Conservation (phyloP, 2,797 vertebrate species). For the Chaetodon trifasciatus region DNA sequence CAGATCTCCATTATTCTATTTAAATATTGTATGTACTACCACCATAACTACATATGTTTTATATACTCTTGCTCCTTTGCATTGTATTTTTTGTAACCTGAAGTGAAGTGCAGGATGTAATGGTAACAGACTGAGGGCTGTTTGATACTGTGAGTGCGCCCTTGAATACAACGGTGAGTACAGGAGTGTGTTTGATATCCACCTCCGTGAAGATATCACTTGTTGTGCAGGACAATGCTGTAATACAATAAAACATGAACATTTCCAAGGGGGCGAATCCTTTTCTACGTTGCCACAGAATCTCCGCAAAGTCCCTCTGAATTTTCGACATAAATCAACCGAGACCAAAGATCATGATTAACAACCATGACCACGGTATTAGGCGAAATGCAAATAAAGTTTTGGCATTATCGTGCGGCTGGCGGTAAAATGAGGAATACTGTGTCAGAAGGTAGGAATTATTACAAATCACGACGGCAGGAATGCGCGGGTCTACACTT, state of each 20-base stretch:
- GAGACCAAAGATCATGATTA: conserved; percentile 43
- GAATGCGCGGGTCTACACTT: conserved; percentile 52
- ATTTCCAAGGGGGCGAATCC: rapidly evolving
- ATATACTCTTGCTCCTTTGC: too few species aligned
- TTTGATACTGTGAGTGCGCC: too few species aligned
- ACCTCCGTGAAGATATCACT: too few species aligned
- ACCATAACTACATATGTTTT: too few species aligned
- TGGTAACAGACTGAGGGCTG: too few species aligned
- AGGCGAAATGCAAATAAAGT: conserved; percentile 44
- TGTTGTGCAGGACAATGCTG: too few species aligned
- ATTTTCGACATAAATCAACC: conserved; percentile 21
- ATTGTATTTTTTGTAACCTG: too few species aligned
- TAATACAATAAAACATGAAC: not conserved
- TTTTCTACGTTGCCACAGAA: not conserved
- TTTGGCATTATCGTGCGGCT: conserved; percentile 45
- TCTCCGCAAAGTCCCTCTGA: not conserved
- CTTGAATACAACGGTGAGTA: too few species aligned
- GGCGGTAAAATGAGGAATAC: conserved; percentile 56
- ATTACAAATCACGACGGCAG: conserved; percentile 49
- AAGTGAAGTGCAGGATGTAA: too few species aligned
- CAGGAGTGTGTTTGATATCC: too few species aligned
- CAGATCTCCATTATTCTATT: not conserved
- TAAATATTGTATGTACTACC: too few species aligned
- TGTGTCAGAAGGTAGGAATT: conserved; percentile 50
- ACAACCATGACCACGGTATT: conserved; percentile 35